Base-by-base conservation (phyloP, 2,888 invertebrate genomes). In the Phania funesta region DNA sequence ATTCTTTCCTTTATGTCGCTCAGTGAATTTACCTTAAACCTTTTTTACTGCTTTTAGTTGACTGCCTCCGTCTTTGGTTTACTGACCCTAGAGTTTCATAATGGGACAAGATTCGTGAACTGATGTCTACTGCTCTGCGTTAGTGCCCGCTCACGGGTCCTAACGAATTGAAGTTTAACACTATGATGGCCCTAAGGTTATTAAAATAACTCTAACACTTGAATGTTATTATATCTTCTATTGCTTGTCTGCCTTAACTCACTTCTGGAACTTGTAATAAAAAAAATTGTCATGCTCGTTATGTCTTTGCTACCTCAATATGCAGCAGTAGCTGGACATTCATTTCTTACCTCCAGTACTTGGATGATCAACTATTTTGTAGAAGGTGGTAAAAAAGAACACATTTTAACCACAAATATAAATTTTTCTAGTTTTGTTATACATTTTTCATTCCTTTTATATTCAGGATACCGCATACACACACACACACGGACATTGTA, bases 381-480 rank as follows among this genome's bases (percentile, higher is more conserved):
- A 16, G 4, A 2, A 3, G 3, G 16, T 67, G 44, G 46, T 60
- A 81, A 41, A 60, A 46, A 56, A 18, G 20, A 26, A 13, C 18
- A 35, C 20, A 24, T 44, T 64, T 62, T 48, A 54, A 48, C 44
- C 82, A 70, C 70, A 58, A 78, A 65, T 75, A 70, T 75, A 11
- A 56, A 58, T 60, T 82, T 74, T 78, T 78, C 77, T 73, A 78
- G 56, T 74, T 78, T 74, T 78, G 68, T 70, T 64, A 82, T 29
- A 78, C 67, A 78, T 73, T 71, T 82, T 76, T 32, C 38, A 77
- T 67, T 67, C 24, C n/a, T 71, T 44, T 44, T 46, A 20, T 13
- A 18, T 41, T 48, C 35, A 32, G 35, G 35, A 16, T 26, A 18
- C 26, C 13, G 26, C 7, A 32, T 20, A 64, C 26, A 46, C 22